These are phyloP conservation scores for Ennomos erosarius DNA, from an alignment of 2,888 invertebrate genomes.

Conservation along the genomic window DNA sequence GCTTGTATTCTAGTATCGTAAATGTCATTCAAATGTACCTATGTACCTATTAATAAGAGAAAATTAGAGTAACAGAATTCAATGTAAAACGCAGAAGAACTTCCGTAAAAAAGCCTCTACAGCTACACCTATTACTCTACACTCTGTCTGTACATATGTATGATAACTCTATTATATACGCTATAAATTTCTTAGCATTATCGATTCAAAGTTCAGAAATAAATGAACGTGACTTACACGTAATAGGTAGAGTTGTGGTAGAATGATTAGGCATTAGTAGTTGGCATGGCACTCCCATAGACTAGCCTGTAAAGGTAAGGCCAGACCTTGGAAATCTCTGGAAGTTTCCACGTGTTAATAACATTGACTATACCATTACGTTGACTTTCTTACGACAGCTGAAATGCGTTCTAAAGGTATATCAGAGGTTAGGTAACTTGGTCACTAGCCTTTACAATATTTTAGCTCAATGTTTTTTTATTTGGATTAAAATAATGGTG, in stretches of 20 bases:
- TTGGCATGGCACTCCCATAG: conserved; percentile 52
- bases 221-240: no score
- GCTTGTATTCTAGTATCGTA: conserved; percentile 5
- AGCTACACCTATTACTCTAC: no score
- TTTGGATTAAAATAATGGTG: conserved; percentile 19
- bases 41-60: no score
- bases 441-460: conserved; percentile 19
- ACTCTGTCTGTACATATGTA: no score
- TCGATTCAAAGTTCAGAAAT: no score
- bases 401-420: conserved; percentile 13
- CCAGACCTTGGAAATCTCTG: conserved; percentile 51
- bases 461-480: conserved; percentile 10
- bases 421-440: conserved; percentile 20
- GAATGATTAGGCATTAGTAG: conserved; percentile 18
- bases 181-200: no score
- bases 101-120: no score
- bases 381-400: conserved; percentile 35
- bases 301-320: conserved; percentile 45
- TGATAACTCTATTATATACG: no score
- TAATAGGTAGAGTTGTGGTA: neutral
- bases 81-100: no score
- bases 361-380: conserved; percentile 29
- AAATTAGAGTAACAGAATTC: no score
- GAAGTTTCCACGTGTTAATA: conserved; percentile 27
- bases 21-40: conserved; percentile 6